Evolutionary conservation across 2,113 vertebrate genomes (phyloP), one percentile per base, ranked within the genome.

Genomic region (Vicugna pacos): DNA sequence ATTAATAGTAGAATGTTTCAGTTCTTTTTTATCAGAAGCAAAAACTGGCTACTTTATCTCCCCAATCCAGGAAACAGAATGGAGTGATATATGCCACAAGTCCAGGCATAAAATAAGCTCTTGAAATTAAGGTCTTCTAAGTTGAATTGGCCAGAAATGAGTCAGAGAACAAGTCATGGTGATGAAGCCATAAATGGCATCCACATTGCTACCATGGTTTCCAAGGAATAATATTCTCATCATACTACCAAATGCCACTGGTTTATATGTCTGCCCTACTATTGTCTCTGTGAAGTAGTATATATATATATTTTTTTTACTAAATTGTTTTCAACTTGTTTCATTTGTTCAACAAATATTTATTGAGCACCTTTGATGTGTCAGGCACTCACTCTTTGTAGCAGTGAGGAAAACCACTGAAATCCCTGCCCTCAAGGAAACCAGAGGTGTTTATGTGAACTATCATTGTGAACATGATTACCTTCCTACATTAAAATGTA

Each of bases 51-150:
- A 84, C 38, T 58, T 64, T 96, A 96, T 97, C 89, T 97, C 48
- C 77, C 58, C 64, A 92, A 73, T 77, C 89, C 86, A 97, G 96
- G 96, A 97, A 97, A 84, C 89, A 97, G 91, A 93, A 70, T 77
- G 64, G 26, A 62, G 86, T 32, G 38, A 87, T 95, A 91, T 30
- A 89, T 42, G 32, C 97, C 83, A 58, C 89, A 95, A 95, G 62
- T 87, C 73, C 58, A 92, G 69, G 92, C 38, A 93, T 91, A 82
- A 94, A 92, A 89, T 88, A 70, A 82, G 22, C 24, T 94, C 86
- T 95, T 84, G 6, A 95, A 96, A 95, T 92, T 94, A 80, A 89
- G 60, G 73, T 84, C 50, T 30, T 86, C 22, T 87, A 56, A 38
- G 67, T 76, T 96, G 69, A 86, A 83, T 50, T 96, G 89, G 52